phyloP scores from a whole-genome alignment of 2,888 invertebrate genomes.

The Coenonympha glycerion region DNA sequence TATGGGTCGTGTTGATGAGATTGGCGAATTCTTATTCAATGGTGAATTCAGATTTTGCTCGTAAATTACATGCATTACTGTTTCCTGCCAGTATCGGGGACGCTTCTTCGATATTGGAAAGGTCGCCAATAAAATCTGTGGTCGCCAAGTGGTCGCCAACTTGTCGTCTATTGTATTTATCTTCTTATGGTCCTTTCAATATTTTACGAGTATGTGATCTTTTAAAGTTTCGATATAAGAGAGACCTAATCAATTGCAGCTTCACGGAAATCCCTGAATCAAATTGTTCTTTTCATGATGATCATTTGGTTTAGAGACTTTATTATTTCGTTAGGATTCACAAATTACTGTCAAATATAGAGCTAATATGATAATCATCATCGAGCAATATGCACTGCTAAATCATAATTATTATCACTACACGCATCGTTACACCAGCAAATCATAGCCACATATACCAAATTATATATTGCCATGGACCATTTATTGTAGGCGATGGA shows the following conservation, averaged over 20 bases:
- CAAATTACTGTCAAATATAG: too few relatives aligned
- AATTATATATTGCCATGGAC: neutral
- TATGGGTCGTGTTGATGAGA: conserved; percentile 22
- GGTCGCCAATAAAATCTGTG: neutral
- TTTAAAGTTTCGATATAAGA: neutral
- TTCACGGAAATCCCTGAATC: too few relatives aligned
- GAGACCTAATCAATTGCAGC: too few relatives aligned
- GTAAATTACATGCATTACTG: conserved; percentile 18
- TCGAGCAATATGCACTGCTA: too few relatives aligned
- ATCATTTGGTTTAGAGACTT: too few relatives aligned
- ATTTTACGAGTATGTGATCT: neutral
- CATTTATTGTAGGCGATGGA: too few relatives aligned
- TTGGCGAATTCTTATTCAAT: conserved; percentile 18
- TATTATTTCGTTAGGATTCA: too few relatives aligned
- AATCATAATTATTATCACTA: neutral
- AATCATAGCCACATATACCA: conserved; percentile 5
- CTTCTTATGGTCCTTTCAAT: neutral
- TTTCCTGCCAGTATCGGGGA: conserved; percentile 14
- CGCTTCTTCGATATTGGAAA: conserved; percentile 9
- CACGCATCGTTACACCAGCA: conserved; percentile 5
- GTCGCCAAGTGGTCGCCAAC: too few relatives aligned
- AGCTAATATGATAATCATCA: too few relatives aligned
- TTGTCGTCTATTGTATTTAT: too few relatives aligned
- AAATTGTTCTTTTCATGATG: too few relatives aligned
- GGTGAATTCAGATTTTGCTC: conserved; percentile 19